These are phyloP conservation scores for Carlito syrichta DNA, from an alignment of 2,113 vertebrate species.

Conservation along the genomic window DNA sequence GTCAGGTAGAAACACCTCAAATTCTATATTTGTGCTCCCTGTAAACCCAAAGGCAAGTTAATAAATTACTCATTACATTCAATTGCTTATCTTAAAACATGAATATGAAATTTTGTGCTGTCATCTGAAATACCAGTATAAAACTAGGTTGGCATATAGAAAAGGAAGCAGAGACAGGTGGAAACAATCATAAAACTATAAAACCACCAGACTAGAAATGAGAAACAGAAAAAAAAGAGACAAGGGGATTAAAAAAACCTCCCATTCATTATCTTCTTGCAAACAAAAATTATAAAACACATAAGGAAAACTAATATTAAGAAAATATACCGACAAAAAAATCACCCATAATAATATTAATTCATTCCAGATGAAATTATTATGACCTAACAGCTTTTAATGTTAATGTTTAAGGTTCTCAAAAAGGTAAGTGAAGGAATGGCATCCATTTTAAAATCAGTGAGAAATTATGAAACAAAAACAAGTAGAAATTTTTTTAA, in stretches of 20 bases:
- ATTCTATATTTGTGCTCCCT: not conserved
- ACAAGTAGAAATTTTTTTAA: not conserved
- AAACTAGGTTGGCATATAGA: not conserved
- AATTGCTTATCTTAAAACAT: not conserved
- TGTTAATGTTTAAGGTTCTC: not conserved
- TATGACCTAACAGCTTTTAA: not conserved
- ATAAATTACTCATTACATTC: not conserved
- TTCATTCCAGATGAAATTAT: not conserved
- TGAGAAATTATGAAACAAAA: not conserved
- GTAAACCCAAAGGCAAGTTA: not conserved
- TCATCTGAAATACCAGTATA: not conserved
- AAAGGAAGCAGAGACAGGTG: not conserved
- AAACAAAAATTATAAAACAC: not conserved
- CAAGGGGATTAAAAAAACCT: not conserved
- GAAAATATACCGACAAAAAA: not conserved
- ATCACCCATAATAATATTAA: not conserved
- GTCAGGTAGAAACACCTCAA: not conserved
- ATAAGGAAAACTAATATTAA: not conserved
- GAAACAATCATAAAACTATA: not conserved
- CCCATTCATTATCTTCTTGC: not conserved
- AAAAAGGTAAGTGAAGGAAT: not conserved
- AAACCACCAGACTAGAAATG: not conserved
- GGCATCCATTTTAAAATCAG: not conserved
- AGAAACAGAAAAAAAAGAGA: not conserved
- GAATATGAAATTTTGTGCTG: not conserved